Base-by-base conservation (phyloP, 2,797 vertebrate species). In the Periparus ater region DNA sequence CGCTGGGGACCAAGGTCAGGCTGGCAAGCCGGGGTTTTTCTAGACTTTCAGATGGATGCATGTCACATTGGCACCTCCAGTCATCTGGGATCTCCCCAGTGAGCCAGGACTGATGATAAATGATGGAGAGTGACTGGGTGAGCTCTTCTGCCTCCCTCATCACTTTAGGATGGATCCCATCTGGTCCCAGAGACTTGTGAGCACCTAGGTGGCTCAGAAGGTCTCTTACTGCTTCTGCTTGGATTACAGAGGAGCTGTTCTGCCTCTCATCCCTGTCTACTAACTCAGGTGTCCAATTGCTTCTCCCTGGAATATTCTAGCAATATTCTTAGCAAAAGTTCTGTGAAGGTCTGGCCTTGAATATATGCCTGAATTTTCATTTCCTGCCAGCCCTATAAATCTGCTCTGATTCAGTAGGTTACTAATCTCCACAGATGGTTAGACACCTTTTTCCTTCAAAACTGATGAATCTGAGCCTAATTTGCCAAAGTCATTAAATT, bases 111-210 rank as follows among this genome's bases (percentile, higher is more conserved):
- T 36, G 27, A 12, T 45, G 36, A 16, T 19, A 27, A 75, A 34
- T 51, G 14, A 45, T 11, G 9, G 45, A 51, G 13, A 44, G 4
- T 0, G 1, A 10, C 45, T 51, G 22, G 22, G 23, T 0, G 3
- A 67, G 12, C 18, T 75, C 45, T 22, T 38, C 32, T 11, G 8
- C 17, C 21, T 34, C 32, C 38, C 8, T 51, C 36, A 23, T 44
- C 17, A 18, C 18, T 66, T 44, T 22, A 22, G 14, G 36, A 17
- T 36, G 53, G 62, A 67, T 67, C 18, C 12, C 22, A 36, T 36
- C 27, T 44, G 27, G 11, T 66, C 7, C 14, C 18, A 38, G 7
- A 19, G 53, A 27, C 22, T 13, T 27, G 14, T 58, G 32, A 44
- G 15, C 15, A 32, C 23, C 32, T 32, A 26, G 36, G 32, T 29